A percentile compares a stretch with the other conserved stretches of the same genome.
Evolutionary conservation across 1,140 invertebrate species (phyloP).

Genomic region (Fopius arisanus): DNA sequence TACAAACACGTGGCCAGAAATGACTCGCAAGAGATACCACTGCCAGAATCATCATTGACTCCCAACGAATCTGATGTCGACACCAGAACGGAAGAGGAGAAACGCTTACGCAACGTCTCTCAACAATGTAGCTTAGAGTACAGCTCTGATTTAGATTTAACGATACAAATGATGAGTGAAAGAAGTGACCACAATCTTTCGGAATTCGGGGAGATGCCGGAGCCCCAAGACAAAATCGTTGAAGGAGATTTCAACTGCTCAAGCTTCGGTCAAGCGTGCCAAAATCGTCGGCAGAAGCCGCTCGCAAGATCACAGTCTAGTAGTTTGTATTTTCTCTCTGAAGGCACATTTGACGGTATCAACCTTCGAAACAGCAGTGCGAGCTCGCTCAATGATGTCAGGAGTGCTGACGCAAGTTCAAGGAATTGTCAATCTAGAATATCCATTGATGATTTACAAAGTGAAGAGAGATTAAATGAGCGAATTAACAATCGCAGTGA

Average conservation of each 20-base stretch:
- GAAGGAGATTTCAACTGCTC: slow-evolving; percentile 29
- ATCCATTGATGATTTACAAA: slow-evolving; percentile 47
- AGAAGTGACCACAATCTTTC: slow-evolving; percentile 58
- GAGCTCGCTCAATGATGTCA: slow-evolving; percentile 54
- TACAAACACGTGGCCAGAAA: slow-evolving; percentile 47
- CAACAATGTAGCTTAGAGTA: slow-evolving; percentile 73
- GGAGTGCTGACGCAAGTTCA: slow-evolving; percentile 44
- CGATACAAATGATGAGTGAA: slow-evolving; percentile 67
- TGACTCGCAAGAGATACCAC: slow-evolving; percentile 47
- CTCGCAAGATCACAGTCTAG: slow-evolving; percentile 46
- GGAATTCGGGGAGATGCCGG: slow-evolving; percentile 51
- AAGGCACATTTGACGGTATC: slow-evolving; percentile 34
- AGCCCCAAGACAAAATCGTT: slow-evolving; percentile 25
- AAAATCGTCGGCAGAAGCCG: slow-evolving; percentile 21
- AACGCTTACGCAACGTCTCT: slow-evolving; percentile 66
- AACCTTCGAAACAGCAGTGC: slow-evolving; percentile 44
- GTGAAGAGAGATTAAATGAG: slow-evolving; percentile 37
- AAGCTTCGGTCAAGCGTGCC: slow-evolving; percentile 29
- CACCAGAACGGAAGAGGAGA: slow-evolving; percentile 63
- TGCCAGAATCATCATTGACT: slow-evolving; percentile 39
- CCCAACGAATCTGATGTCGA: slow-evolving; percentile 56
- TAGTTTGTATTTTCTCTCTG: slow-evolving; percentile 52
- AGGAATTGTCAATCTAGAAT: slow-evolving; percentile 46
- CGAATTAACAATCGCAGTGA: slow-evolving; percentile 39
- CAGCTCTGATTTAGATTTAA: slow-evolving; percentile 77